Conservation (phyloP, 2,888 invertebrate species). For the Polydrusus tereticollis region DNA sequence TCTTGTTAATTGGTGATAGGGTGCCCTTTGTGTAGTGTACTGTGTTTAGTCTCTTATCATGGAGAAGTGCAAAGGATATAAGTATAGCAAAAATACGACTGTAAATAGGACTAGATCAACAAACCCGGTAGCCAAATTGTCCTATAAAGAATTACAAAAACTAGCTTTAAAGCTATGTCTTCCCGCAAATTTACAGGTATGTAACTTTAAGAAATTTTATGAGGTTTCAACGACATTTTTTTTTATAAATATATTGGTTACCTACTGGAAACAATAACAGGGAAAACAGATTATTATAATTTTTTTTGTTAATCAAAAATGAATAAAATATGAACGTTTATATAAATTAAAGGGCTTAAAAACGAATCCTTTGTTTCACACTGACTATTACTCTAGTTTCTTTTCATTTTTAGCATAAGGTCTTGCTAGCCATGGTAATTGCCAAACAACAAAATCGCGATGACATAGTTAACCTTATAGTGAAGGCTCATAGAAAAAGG, state of each 20-base stretch:
- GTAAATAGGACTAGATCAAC: conserved; percentile 14
- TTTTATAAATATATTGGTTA: no score
- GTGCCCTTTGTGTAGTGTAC: background rate
- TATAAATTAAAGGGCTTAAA: no score
- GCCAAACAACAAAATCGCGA: background rate
- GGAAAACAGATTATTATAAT: no score
- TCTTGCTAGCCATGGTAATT: conserved; percentile 21
- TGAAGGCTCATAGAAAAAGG: background rate
- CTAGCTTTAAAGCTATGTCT: background rate
- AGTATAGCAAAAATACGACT: conserved; percentile 1
- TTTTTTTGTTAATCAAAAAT: no score
- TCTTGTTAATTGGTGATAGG: background rate
- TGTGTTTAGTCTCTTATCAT: background rate
- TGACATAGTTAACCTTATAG: conserved; percentile 20
- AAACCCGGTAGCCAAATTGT: conserved; percentile 9
- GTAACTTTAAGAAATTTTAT: background rate
- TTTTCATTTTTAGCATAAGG: conserved; percentile 27
- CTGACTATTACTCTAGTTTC: background rate
- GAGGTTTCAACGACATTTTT: no score
- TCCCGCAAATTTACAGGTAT: conserved; percentile 10
- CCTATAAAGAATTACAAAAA: conserved; percentile 14
- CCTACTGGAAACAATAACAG: no score
- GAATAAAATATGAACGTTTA: no score
- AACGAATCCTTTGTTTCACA: no score
- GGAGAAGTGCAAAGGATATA: conserved; percentile 11